Evolutionary conservation across 2,888 invertebrate genomes (phyloP).

Genomic region (Archips xylosteana): DNA sequence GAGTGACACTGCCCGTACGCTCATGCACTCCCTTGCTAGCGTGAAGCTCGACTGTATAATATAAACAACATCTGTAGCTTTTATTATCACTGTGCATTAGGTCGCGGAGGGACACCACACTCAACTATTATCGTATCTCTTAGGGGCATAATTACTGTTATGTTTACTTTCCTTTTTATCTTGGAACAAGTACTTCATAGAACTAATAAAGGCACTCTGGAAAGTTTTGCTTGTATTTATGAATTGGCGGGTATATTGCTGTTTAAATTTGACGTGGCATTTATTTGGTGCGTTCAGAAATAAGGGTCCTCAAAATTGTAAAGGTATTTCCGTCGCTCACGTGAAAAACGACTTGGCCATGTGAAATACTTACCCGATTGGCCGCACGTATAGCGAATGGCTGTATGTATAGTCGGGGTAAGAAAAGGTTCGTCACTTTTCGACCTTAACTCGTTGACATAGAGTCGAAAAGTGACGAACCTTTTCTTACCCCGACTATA

Average conservation of each 20-base stretch:
- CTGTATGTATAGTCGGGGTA: too few relatives aligned
- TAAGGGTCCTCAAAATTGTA: not conserved
- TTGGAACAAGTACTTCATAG: not conserved
- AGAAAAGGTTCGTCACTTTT: too few relatives aligned
- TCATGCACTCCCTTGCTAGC: conserved; percentile 57
- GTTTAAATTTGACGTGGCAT: not conserved
- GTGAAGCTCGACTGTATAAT: conserved; percentile 61
- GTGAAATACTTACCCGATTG: not conserved
- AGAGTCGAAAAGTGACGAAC: too few relatives aligned
- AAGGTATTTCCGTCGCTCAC: not conserved
- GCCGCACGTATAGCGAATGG: too few relatives aligned
- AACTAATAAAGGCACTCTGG: not conserved
- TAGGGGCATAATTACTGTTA: conserved; percentile 10
- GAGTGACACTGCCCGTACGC: conserved; percentile 39
- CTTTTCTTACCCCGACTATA: too few relatives aligned
- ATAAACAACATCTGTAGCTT: conserved; percentile 66
- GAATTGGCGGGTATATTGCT: too few relatives aligned
- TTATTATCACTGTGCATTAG: conserved; percentile 67
- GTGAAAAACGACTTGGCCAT: not conserved
- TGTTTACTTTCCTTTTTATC: conserved; percentile 14
- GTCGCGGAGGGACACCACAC: conserved; percentile 47
- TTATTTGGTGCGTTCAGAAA: not conserved
- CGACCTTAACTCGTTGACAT: too few relatives aligned
- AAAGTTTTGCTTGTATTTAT: not conserved
- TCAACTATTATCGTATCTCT: conserved; percentile 48